Evolutionary conservation across 2,113 vertebrate genomes (phyloP), one percentile per base, ranked within the genome.

Genomic region (Irena cyanogastra): DNA sequence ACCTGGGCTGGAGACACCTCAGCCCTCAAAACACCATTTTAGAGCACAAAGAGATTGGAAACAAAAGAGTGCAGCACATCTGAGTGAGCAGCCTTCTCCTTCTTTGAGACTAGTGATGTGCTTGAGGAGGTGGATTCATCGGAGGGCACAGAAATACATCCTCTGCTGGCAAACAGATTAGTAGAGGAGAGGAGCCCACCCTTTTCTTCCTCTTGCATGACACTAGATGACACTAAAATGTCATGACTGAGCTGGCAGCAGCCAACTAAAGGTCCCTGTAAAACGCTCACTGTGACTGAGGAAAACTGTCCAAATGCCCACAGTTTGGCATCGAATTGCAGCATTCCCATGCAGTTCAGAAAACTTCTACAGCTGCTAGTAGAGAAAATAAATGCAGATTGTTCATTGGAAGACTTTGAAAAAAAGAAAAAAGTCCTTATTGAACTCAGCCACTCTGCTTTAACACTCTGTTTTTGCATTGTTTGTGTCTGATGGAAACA

Each of bases 51-150:
- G 30, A 23, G 20, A 11, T 8, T 1, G 3, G 27, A 45, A 90
- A 52, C 23, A 39, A 39, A 78, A 33, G 12, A 22, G 10, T 54
- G 28, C 30, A 31, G 33, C 90, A 84, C 93, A 98, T 98, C 96
- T 98, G 97, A 12, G 97, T 97, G 45, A 97, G 69, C 11, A 98
- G 70, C 10, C 6, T 26, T 7, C 35, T 77, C 10, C 42, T 71
- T 44, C 0, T 35, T 53, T 45, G 11, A 18, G 35, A 47, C 2
- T 2, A 56, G 11, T 23, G 37, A 26, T 65, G 19, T 53, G 18
- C 59, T 52, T 69, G 50, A 66, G 68, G 26, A 77, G 37, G 7
- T 4, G 54, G 10, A 18, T 69, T 68, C 28, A 10, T 17, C 11
- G 8, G 39, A 79, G 11, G 33, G 10, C 5, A 2, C 24, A 20